Evolutionary conservation across 2,888 invertebrate genomes (phyloP).

Genomic region (Zelleria hepariella): DNA sequence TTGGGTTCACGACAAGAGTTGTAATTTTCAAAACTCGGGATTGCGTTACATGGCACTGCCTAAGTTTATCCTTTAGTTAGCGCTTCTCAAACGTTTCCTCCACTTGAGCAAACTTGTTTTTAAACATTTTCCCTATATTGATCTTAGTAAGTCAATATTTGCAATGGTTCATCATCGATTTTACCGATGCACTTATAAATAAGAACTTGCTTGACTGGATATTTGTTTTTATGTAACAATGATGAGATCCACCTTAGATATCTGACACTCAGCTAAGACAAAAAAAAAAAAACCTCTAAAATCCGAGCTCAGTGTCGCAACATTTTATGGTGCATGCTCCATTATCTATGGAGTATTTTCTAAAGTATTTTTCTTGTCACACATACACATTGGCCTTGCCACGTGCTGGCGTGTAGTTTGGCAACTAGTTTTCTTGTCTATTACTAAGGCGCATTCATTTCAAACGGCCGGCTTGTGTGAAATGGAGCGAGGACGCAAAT

Average conservation of each 20-base stretch:
- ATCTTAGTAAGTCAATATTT: not conserved
- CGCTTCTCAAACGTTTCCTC: not conserved
- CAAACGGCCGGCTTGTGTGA: conserved; percentile 16
- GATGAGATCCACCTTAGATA: not conserved
- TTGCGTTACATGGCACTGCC: not conserved
- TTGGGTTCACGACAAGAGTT: conserved; percentile 18
- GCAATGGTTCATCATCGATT: not conserved
- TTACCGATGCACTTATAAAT: not conserved
- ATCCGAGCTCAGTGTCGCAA: not conserved
- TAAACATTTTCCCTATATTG: not conserved
- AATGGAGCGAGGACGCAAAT: conserved; percentile 27
- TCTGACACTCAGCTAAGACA: not conserved
- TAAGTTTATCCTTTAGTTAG: not conserved
- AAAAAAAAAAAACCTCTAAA: not conserved
- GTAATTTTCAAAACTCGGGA: not conserved
- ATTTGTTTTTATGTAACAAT: not conserved
- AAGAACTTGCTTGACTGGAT: not conserved
- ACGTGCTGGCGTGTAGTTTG: conserved; percentile 15
- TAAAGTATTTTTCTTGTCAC: not conserved
- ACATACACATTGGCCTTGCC: not conserved
- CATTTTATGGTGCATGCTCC: not conserved
- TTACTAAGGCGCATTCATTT: conserved; percentile 12
- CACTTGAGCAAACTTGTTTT: not conserved
- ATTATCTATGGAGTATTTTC: not conserved
- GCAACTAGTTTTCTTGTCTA: conserved; percentile 13